Evolutionary conservation across 2,888 invertebrate genomes (phyloP).

Genomic region (Aspidiotus rigidus): DNA sequence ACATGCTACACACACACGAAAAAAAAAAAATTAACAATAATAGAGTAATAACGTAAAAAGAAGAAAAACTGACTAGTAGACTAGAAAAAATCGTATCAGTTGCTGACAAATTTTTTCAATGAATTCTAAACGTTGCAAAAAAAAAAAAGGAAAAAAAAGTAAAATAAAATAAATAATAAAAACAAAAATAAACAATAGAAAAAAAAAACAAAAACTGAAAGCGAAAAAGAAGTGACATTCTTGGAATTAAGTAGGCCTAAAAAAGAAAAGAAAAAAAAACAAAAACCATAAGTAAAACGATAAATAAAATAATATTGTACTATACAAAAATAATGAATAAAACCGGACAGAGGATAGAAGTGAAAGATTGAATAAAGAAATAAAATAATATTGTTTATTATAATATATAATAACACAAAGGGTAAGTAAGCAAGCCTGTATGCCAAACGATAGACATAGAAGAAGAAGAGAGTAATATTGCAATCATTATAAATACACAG

Average conservation of each 20-base stretch:
- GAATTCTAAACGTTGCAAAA: background rate
- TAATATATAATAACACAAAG: background rate
- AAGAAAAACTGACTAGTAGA: constrained; percentile 31
- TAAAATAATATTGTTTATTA: background rate
- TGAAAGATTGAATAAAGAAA: background rate
- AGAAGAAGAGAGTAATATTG: background rate
- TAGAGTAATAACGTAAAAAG: constrained; percentile 20
- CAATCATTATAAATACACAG: background rate
- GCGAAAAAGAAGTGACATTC: constrained; percentile 23
- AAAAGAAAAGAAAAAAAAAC: constrained; percentile 19
- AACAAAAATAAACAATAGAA: constrained; percentile 16
- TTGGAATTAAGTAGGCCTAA: constrained; percentile 34
- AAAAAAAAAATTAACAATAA: constrained; percentile 20
- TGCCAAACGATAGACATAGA: background rate
- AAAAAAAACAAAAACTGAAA: constrained; percentile 13
- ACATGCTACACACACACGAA: constrained; percentile 9
- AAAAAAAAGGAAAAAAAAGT: background rate
- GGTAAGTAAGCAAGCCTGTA: background rate
- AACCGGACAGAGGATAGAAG: background rate
- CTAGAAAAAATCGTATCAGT: constrained; percentile 26
- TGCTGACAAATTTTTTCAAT: constrained; percentile 18
- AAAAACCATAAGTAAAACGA: background rate
- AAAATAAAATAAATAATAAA: constrained; percentile 18
- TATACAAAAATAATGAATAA: background rate
- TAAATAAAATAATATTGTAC: background rate